Evolutionary conservation across 2,797 vertebrate genomes (phyloP), one percentile per base, ranked within the genome.

Genomic region (Mergus octosetaceus): DNA sequence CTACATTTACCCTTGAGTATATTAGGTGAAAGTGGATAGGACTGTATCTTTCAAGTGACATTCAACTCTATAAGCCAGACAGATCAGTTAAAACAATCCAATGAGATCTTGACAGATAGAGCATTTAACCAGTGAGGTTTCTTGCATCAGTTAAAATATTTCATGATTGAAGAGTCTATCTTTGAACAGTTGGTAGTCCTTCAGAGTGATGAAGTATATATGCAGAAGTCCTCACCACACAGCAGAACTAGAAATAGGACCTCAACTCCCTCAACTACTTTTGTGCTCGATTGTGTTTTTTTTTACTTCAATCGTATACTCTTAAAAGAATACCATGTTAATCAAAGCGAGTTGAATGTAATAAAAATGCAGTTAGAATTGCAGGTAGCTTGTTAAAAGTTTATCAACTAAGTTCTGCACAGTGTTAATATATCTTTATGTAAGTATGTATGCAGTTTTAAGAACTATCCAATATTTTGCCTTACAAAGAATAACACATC

Each of bases 81-180:
- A 62, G 51, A 21, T 30, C 32, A 38, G 38, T 32, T 75, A 84
- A 32, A 39, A 30, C 21, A 9, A 41, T 25, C 38, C 16, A 10
- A 5, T 4, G 43, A 66, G 38, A 28, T 36, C 51, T 11, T 47
- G 47, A 2, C 8, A 57, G 43, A n/a, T 20, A 27, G 36, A 56
- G 81, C 62, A 8, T 3, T 21, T n/a, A 11, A n/a, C 51, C 62
- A 6, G 61, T 3, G 11, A 21, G 39, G 30, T 0, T 4, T 9
- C 24, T 43, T 47, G 51, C 38, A 14, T 10, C 47, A 22, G 30
- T 4, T 34, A 5, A 11, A 34, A 2, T 7, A 32, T 1, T 8
- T 2, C 13, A 0, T 19, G 36, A 0, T 2, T 25, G 69, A 9
- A 1, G 49, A 41, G 61, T 14, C 3, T 0, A 2, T 62, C 24